Base-by-base conservation (phyloP, 2,797 vertebrate genomes). In the Notoglanidium macrostoma region DNA sequence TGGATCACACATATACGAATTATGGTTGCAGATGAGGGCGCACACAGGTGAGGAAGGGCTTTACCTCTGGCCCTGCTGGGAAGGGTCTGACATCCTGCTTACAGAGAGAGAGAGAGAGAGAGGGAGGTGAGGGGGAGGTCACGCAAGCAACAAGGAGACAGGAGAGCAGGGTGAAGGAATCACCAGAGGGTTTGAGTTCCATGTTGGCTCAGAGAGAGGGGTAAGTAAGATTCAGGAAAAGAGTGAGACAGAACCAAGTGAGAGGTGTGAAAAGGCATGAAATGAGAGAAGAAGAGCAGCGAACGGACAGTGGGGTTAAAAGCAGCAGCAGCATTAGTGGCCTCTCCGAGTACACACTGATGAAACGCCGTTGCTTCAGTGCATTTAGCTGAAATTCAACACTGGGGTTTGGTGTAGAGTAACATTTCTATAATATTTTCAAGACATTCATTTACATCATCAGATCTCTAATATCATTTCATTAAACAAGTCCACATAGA, bases 51-150 rank as follows among this genome's bases (percentile, higher is more conserved):
- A 86, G 77, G 88, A 79, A 85, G 88, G 29, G 70, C 94, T 95
- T 96, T 97, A 97, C 97, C 97, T 97, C 96, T 95, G 94, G 97
- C 97, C 94, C 96, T 96, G 96, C 96, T 97, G 94, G 97, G 97
- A 95, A 97, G 96, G 92, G 97, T 97, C 96, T 97, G 97, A 96
- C 96, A 97, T 96, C 97, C 97, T 97, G 96, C 95, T 96, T 94
- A 96, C 95, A 93, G 89, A 95, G 95, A 94, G 95, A 94, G 70
- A 94, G 70, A 79, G 70, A 40, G 95, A 94, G 70, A 89, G 83
- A 79, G 72, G 29, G 95, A 35, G 72, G 79, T 54, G 65, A 68
- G 15, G 59, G 57, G 72, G 32, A 85, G 95, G 93, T 93, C 90
- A 93, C 46, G 89, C 46, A 85, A 73, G 78, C 46, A 65, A 72